Base-by-base conservation (phyloP, 2,888 invertebrate species). In the Melinopterus prodromus region DNA sequence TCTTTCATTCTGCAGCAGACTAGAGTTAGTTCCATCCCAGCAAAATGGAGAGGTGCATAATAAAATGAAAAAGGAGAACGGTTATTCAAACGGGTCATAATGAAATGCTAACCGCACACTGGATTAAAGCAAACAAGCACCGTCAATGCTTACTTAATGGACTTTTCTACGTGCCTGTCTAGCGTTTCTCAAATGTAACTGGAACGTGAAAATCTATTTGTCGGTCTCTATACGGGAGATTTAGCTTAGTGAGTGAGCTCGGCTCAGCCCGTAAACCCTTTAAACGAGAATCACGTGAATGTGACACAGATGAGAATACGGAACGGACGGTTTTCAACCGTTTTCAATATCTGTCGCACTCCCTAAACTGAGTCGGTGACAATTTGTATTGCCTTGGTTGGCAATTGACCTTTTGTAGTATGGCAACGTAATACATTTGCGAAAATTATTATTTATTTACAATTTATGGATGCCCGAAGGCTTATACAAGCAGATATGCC, bases 131-230 rank as follows among this genome's bases (percentile, higher is more conserved):
- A 53, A 53, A 53, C 53, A 53, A 12, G 12, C 53, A 53, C 53
- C 9, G 53, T 53, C 53, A 53, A 53, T 53, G 53, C 53, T 53
- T 9, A 53, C 53, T 6, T 53, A 53, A 53, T 53, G 53, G 53
- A 53, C 53, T 53, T 12, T 53, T 53, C 53, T 53, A 53, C 53
- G 53, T 53, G 53, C 53, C 53, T 53, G 53, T 53, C 12, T 53
- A 12, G 9, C 53, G 53, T 53, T 6, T 53, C 53, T 6, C 7
- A 53, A 53, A 53, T 53, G 53, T 53, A 53, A 53, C 53, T 53
- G 53, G 53, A 53, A 53, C 53, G 53, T 53, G 53, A 53, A 53
- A 53, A 53, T 53, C 53, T 53, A 53, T 53, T 53, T 53, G 53
- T 53, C 53, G 53, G 5, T 53, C 53, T 6, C 53, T 12, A 53